Conservation (phyloP, 2,113 vertebrate species). For the Beaufortia kweichowensis region DNA sequence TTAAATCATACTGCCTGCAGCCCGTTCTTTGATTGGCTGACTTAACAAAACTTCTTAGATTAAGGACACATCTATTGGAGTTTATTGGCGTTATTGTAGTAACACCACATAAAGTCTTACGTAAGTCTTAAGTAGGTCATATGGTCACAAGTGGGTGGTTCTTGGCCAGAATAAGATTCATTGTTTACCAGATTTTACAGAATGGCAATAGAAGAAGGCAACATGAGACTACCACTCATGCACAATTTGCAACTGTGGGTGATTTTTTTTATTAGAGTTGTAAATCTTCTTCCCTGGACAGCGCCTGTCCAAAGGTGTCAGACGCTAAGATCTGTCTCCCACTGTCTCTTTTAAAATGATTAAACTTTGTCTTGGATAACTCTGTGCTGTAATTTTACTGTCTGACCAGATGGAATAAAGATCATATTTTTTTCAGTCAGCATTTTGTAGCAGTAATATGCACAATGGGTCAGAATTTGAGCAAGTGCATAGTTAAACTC, state of each 20-base stretch:
- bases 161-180: background rate
- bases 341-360: slow-evolving; percentile 41
- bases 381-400: slow-evolving; percentile 14
- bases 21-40: too few species aligned
- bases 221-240: slow-evolving; percentile 66
- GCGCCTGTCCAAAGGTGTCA: slow-evolving; percentile 13
- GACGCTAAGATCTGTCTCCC: slow-evolving; percentile 46
- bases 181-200: slow-evolving; percentile 10
- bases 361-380: slow-evolving; percentile 18
- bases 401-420: slow-evolving; percentile 42
- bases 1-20: too few species aligned
- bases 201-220: slow-evolving; percentile 2
- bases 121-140: background rate
- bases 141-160: background rate
- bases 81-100: too few species aligned
- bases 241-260: slow-evolving; percentile 73
- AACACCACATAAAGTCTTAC: slow-evolving; percentile 45
- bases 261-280: slow-evolving; percentile 75
- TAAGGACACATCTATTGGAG: too few species aligned
- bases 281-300: slow-evolving; percentile 69
- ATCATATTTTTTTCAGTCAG: slow-evolving; percentile 33
- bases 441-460: background rate
- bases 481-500: slow-evolving; percentile 1
- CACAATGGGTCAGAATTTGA: background rate
- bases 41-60: too few species aligned